Evolutionary conservation across 2,113 vertebrate species (phyloP).

Genomic region (Hassar affinis): DNA sequence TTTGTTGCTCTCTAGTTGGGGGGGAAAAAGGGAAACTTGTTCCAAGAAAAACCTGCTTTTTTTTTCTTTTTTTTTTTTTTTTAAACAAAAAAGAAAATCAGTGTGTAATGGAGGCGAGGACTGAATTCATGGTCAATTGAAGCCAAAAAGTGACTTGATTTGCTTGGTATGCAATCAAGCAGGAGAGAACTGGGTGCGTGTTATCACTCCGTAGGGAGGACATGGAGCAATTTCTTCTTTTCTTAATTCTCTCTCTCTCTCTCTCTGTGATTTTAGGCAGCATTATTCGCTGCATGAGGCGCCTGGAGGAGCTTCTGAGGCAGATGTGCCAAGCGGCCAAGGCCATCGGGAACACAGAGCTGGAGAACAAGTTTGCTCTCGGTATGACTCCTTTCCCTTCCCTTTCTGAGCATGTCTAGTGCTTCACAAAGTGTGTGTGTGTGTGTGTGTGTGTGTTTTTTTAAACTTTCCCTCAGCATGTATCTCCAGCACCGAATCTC

Average conservation of each 20-base stretch:
- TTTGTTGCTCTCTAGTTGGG: not conserved
- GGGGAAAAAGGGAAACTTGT: not conserved
- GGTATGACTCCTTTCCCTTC: slow-evolving; percentile 68
- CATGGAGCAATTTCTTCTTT: not conserved
- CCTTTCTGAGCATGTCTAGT: not conserved
- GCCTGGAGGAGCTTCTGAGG: slow-evolving; percentile 89
- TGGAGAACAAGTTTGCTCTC: slow-evolving; percentile 97
- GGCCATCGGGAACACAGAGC: slow-evolving; percentile 95
- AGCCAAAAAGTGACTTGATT: slow-evolving; percentile 30
- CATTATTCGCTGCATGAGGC: slow-evolving; percentile 96
- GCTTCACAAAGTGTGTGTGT: too few relatives aligned
- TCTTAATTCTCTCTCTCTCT: not conserved
- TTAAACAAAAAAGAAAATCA: not conserved
- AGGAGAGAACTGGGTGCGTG: not conserved
- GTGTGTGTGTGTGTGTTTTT: too few relatives aligned
- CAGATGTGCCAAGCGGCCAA: slow-evolving; percentile 98
- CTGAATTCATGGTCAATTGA: too few relatives aligned
- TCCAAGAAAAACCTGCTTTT: not conserved
- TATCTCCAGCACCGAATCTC: not conserved
- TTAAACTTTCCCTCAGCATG: not conserved
- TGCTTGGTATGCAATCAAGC: slow-evolving; percentile 14
- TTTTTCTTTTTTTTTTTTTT: not conserved
- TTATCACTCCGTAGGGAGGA: slow-evolving; percentile 21
- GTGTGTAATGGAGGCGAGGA: slow-evolving; percentile 1
- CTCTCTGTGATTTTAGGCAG: slow-evolving; percentile 75